Conservation (phyloP, 2,113 vertebrate genomes). For the Bostrychus sinensis region DNA sequence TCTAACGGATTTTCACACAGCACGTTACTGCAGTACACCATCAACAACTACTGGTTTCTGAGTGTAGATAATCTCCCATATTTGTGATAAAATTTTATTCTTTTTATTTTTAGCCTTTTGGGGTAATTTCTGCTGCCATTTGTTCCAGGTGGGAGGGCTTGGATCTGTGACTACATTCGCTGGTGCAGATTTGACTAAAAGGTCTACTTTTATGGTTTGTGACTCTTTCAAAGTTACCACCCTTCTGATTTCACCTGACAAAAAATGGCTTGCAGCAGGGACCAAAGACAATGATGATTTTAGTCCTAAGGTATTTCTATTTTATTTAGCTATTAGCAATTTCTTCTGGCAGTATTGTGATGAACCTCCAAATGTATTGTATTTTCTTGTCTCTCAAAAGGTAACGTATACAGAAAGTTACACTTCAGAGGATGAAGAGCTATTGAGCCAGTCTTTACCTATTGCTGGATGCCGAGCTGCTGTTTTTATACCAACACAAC, state of each 20-base stretch:
- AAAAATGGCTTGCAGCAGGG: conserved; percentile 65
- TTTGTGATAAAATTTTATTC: background rate
- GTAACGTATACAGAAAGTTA: conserved; percentile 70
- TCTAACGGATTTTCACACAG: conserved; percentile 31
- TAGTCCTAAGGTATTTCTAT: conserved; percentile 68
- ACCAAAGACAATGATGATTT: conserved; percentile 50
- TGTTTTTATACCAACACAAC: conserved; percentile 75
- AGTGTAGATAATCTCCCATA: conserved; percentile 58
- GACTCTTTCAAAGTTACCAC: conserved; percentile 56
- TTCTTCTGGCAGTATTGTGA: background rate
- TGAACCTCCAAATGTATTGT: background rate
- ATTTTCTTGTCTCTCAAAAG: conserved; percentile 37
- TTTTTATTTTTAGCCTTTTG: background rate
- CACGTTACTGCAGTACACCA: conserved; percentile 64
- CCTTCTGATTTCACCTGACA: conserved; percentile 75
- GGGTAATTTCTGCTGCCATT: background rate
- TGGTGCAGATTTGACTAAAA: conserved; percentile 59
- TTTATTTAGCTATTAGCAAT: background rate
- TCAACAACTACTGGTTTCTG: conserved; percentile 63
- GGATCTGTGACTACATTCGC: conserved; percentile 65
- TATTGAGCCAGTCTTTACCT: conserved; percentile 60
- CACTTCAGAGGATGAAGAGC: conserved; percentile 66
- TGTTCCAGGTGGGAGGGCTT: conserved; percentile 67
- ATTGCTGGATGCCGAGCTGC: conserved; percentile 52
- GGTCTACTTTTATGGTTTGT: conserved; percentile 57